Evolutionary conservation across 2,888 invertebrate genomes (phyloP).

Genomic region (Elysia crispata): DNA sequence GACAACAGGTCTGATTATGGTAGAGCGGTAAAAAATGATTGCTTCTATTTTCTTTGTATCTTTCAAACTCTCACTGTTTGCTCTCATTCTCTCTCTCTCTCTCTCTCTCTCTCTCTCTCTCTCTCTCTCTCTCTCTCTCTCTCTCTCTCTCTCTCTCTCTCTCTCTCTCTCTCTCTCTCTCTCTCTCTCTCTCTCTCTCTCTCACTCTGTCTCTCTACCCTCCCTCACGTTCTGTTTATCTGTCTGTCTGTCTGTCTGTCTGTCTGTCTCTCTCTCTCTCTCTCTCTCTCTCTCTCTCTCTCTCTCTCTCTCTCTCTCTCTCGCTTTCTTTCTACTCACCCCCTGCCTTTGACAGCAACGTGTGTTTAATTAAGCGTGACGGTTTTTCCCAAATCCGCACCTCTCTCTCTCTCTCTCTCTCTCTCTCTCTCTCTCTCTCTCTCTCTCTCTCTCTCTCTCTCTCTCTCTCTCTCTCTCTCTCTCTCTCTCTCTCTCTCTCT

Average conservation of each 20-base stretch:
- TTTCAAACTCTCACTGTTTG: not conserved
- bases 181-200: slow-evolving; percentile 13
- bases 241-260: not conserved
- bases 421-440: slow-evolving; percentile 14
- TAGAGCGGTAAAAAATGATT: too few species aligned
- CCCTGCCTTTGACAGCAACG: too few species aligned
- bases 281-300: slow-evolving; percentile 31
- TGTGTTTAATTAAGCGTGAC: too few species aligned
- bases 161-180: slow-evolving; percentile 19
- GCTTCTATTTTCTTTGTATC: too few species aligned
- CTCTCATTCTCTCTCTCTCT: not conserved
- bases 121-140: slow-evolving; percentile 5
- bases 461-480: slow-evolving; percentile 1
- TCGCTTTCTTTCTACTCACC: slow-evolving; percentile 10
- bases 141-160: not conserved
- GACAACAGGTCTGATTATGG: too few species aligned
- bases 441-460: not conserved
- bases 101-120: not conserved
- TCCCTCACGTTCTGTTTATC: not conserved
- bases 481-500: slow-evolving; percentile 4
- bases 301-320: slow-evolving; percentile 17
- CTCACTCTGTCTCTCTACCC: not conserved
- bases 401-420: slow-evolving; percentile 28
- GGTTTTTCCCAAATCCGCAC: too few species aligned
- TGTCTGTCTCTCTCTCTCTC: not conserved